A percentile compares a stretch with the other conserved stretches of the same genome.
These are phyloP conservation scores for Mixornis gularis DNA, from an alignment of 2,113 vertebrate species.

Conservation along the genomic window DNA sequence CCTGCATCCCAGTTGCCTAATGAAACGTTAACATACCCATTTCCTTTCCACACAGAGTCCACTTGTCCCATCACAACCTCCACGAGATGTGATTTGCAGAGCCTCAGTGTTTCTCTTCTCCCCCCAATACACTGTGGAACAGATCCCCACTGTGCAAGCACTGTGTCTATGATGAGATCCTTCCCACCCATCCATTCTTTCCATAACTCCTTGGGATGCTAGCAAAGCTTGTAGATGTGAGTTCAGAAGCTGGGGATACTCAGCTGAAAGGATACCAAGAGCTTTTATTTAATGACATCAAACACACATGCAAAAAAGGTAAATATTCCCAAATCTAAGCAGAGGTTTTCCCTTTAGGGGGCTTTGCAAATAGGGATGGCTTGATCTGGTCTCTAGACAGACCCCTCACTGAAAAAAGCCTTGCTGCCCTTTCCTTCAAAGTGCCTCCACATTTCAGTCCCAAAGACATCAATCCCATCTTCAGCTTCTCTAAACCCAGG, in stretches of 20 bases:
- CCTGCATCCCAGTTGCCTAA: not conserved
- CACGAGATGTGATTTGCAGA: not conserved
- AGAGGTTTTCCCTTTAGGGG: conserved; percentile 70
- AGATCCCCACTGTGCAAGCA: not conserved
- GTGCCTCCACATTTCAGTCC: conserved; percentile 94
- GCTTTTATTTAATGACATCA: not conserved
- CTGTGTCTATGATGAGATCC: not conserved
- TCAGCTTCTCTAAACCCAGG: conserved; percentile 85
- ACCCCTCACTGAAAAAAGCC: conserved; percentile 84
- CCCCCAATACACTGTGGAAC: not conserved
- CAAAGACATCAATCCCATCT: conserved; percentile 74
- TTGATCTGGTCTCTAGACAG: conserved; percentile 75
- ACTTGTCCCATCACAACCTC: not conserved
- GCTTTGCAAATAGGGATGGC: conserved; percentile 79
- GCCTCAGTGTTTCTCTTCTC: not conserved
- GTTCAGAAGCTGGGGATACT: not conserved
- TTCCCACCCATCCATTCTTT: not conserved
- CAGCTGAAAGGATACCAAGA: not conserved
- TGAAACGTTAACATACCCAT: not conserved
- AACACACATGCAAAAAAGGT: not conserved
- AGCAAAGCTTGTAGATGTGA: not conserved
- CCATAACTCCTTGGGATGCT: not conserved
- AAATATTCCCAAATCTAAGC: not conserved
- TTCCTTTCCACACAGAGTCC: not conserved
- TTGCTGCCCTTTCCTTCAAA: conserved; percentile 80